These are phyloP conservation scores for Passer domesticus DNA, from an alignment of 2,113 vertebrate species.

Conservation along the genomic window DNA sequence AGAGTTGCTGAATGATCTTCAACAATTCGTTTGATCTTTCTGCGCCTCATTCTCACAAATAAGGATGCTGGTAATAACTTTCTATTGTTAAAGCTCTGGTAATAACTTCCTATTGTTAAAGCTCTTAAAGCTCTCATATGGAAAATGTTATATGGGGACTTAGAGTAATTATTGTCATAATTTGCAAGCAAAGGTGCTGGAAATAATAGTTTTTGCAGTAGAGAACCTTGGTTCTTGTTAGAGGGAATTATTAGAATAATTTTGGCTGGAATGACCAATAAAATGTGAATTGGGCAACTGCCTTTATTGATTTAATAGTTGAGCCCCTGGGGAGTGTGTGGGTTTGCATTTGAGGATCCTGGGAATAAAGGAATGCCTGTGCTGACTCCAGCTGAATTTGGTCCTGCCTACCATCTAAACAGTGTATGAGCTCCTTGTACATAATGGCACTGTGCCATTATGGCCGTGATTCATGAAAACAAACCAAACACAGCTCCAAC, in stretches of 20 bases:
- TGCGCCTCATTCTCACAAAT: neutral
- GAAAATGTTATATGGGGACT: neutral
- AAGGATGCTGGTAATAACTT: conserved; percentile 50
- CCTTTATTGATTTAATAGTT: neutral
- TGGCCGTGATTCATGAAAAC: neutral
- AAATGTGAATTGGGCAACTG: neutral
- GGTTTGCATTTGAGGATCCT: neutral
- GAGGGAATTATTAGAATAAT: neutral
- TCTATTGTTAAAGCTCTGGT: conserved; percentile 46
- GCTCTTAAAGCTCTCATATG: neutral
- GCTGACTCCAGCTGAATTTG: neutral
- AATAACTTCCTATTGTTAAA: conserved; percentile 58
- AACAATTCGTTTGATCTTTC: conserved; percentile 36
- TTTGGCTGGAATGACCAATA: neutral
- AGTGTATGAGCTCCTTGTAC: neutral
- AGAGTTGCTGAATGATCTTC: conserved; percentile 2
- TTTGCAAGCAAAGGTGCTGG: neutral
- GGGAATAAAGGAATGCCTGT: neutral
- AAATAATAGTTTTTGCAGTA: neutral
- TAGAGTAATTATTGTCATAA: conserved; percentile 34
- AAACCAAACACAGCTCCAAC: no score
- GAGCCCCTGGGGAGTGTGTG: neutral
- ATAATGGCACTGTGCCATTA: rapidly evolving
- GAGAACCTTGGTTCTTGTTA: neutral
- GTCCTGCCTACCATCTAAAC: neutral